Evolutionary conservation across 1,140 invertebrate genomes (phyloP).

Genomic region (Heterodera schachtii): DNA sequence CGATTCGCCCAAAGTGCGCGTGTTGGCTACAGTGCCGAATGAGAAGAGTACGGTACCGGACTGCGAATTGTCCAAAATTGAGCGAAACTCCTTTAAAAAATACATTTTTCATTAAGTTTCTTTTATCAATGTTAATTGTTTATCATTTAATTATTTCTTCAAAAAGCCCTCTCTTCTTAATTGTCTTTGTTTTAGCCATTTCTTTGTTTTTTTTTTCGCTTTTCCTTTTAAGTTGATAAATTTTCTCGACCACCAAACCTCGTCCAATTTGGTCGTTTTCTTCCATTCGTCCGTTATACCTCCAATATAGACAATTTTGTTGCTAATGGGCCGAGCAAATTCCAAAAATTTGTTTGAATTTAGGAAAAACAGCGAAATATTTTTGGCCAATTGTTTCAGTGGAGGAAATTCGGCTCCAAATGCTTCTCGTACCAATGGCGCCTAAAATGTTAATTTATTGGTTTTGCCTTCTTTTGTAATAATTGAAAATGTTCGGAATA

Average conservation of each 20-base stretch:
- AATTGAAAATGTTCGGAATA: background rate
- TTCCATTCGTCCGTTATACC: conserved; percentile 34
- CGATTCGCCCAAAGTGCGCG: conserved; percentile 24
- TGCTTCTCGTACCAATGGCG: conserved; percentile 12
- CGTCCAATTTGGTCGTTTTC: background rate
- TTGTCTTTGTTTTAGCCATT: no score
- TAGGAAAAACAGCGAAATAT: conserved; percentile 46
- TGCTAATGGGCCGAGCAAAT: conserved; percentile 44
- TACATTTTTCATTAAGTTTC: background rate
- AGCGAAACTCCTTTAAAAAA: conserved; percentile 32
- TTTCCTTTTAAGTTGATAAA: background rate
- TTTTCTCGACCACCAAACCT: background rate
- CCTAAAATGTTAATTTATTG: conserved; percentile 10
- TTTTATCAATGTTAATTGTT: no score
- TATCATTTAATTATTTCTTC: no score
- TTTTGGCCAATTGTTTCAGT: conserved; percentile 27
- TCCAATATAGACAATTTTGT: conserved; percentile 53
- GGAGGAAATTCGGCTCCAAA: conserved; percentile 40
- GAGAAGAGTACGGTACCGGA: conserved; percentile 45
- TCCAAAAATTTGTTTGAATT: conserved; percentile 50
- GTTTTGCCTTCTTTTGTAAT: background rate
- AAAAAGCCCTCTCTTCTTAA: background rate
- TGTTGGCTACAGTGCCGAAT: conserved; percentile 50
- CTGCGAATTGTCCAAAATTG: conserved; percentile 30
- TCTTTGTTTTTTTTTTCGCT: no score